Base-by-base conservation (phyloP, 2,113 vertebrate species). In the Erythrolamprus reginae region DNA sequence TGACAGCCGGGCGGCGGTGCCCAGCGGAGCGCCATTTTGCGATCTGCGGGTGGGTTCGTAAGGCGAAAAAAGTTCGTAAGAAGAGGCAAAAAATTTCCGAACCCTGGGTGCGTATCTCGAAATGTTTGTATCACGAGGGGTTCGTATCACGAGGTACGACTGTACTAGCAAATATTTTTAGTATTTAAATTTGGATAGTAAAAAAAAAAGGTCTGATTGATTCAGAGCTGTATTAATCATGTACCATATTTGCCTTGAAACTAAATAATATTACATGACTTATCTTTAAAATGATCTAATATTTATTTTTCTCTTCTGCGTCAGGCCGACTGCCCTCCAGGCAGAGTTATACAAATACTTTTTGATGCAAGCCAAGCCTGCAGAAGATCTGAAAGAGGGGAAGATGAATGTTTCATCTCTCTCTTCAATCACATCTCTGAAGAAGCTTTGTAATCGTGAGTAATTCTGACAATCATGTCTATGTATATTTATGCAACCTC, bases 391-490 rank as follows among this genome's bases (percentile, higher is more conserved):
- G 88, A 96, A 96, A 89, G 96, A 97, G 47, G 98, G 98, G 88
- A 98, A 97, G 90, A 98, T 99, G 70, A 98, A 91, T 24, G 97
- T 99, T n/a, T 99, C 99, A 4, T 99, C 99, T 53, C 97, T 99
- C 84, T 99, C 99, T 55, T 99, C 99, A 82, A 99, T 99, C 96
- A 99, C 99, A 1, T 98, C 98, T 0, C 95, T 99, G 56, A 99
- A 99, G 96, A 99, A 99, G 93, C 98, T 99, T 13, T 99, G 99
- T 93, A 99, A 99, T 94, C 99, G 99, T 99, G 95, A 98, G 98
- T 98, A 88, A 19, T 77, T 93, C 45, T 15, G 4, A 4, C 15
- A 50, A 28, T 48, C 87, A 42, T 1, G 7, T 77, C 33, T 42
- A 77, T 91, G 48, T 58, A 47, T 56, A 61, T 82, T 89, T 83